Evolutionary conservation across 2,888 invertebrate genomes (phyloP), one percentile per base, ranked within the genome.

Genomic region (Protonemura montana): DNA sequence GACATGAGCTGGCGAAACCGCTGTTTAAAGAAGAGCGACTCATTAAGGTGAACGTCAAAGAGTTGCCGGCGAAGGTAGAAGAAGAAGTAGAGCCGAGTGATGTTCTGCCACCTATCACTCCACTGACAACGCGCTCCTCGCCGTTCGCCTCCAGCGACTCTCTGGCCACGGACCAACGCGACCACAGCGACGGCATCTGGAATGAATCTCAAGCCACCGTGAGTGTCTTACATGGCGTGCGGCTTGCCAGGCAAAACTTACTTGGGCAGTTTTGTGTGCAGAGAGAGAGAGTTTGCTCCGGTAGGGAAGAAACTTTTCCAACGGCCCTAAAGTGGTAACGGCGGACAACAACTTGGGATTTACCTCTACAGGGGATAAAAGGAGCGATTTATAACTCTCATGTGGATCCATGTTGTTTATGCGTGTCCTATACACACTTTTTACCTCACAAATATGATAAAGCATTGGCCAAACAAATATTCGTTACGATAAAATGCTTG

Each of bases 141-240:
- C 95, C 95, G 7, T 96, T 96, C 91, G 96, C 96, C 83, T 97
- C 97, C 42, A 96, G 95, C 89, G 97, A 97, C 91, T 97, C 97
- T 16, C 91, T 97, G 88, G 94, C 95, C n/a, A 96, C 96, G 89
- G 96, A 96, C 90, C 92, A 93, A 85, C 95, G 94, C 21, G 97
- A 97, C 91, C 96, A 97, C 91, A 97, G 97, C 82, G 97, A 97
- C 90, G 96, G 96, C 85, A 95, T 96, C 90, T 97, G 97, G 97
- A 97, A 97, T 91, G 97, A 97, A 92, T 97, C 97, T 16, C 97
- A 97, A 92, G 95, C 95, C 10, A 97, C 97, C 0, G 96, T 97
- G 28, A 87, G 85, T 85, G 76, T 26, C 10, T 0, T 10, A 41
- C 25, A 1, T 10, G 25, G 78, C n/a, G 13, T 7, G 28, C 13